A percentile compares a stretch with the other conserved stretches of the same genome.
phyloP scores from a whole-genome alignment of 2,888 invertebrate genomes.

The Cabera pusaria region DNA sequence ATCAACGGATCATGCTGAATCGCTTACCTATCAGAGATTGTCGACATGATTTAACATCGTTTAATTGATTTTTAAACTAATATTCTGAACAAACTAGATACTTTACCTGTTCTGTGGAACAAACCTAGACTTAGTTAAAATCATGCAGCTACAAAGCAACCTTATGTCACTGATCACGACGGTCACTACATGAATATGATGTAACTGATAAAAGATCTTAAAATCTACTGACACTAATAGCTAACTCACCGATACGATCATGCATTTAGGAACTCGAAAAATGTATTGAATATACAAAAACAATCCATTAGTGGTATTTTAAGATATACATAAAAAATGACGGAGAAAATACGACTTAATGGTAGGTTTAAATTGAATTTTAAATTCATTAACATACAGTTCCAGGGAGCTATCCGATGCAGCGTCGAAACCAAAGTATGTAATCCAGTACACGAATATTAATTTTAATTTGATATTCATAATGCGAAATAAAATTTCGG shows the following conservation, averaged over 20 bases:
- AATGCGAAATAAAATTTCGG: constrained; percentile 28
- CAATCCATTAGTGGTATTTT: no score
- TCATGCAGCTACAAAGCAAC: no score
- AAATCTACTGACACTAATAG: constrained; percentile 1
- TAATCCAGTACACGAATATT: constrained; percentile 49
- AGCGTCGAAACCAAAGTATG: constrained; percentile 58
- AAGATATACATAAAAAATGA: constrained; percentile 30
- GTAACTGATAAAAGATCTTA: constrained; percentile 32
- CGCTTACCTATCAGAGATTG: no score
- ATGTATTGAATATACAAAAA: no score
- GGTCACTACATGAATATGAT: no score
- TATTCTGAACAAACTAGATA: neutral
- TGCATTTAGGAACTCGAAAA: no score
- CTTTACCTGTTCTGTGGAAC: neutral
- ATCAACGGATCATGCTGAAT: no score
- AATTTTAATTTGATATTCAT: constrained; percentile 42
- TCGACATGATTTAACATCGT: no score
- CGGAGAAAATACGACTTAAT: constrained; percentile 24
- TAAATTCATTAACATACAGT: constrained; percentile 69
- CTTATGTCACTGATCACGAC: no score
- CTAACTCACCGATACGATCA: no score
- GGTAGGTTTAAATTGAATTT: constrained; percentile 36
- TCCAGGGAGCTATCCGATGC: constrained; percentile 70
- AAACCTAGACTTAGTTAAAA: constrained; percentile 5
- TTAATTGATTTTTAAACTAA: no score